Evolutionary conservation across 2,113 vertebrate genomes (phyloP), one percentile per base, ranked within the genome.

Genomic region (Tringa solitaria): DNA sequence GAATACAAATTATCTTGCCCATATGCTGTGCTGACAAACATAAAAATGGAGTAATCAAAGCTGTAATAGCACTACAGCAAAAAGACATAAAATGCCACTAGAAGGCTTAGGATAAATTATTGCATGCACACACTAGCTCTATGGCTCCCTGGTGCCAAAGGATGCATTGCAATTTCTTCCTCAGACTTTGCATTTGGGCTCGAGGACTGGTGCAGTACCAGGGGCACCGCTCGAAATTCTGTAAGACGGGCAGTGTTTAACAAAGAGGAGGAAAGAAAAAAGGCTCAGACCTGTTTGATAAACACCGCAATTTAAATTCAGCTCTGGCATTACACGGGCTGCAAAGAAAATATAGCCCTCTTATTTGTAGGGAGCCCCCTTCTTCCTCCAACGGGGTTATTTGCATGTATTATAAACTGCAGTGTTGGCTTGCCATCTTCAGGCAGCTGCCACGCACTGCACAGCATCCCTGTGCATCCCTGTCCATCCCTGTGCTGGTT

Each of bases 21-120:
- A 95, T 97, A 97, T 96, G 97, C 96, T 97, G 93, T 96, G 97
- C 97, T 97, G 97, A 98, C 97, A 97, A 97, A 98, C 96, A 97
- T 97, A 97, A 98, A 98, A 98, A 97, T 97, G 94, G 94, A 98
- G 97, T 97, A 97, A 97, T 98, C 97, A 97, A 97, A 98, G 97
- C 95, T 95, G 95, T 97, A 97, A 98, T 96, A 97, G 97, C 97
- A 95, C 95, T 95, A 95, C 97, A 96, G 95, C 95, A 97, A 97
- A 96, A 96, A 97, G 96, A 97, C 96, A 97, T 97, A 97, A 97
- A 98, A 98, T 96, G 96, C 96, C 96, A 97, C 97, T 95, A 80
- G 94, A 96, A 96, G 95, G 95, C 93, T 98, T 95, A 89, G 94
- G 97, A 97, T 97, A 97, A 98, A 97, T 98, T 97, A 98, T 96